These are phyloP conservation scores for Craterocephalus amniculus DNA, from an alignment of 2,797 vertebrate species.

Conservation along the genomic window DNA sequence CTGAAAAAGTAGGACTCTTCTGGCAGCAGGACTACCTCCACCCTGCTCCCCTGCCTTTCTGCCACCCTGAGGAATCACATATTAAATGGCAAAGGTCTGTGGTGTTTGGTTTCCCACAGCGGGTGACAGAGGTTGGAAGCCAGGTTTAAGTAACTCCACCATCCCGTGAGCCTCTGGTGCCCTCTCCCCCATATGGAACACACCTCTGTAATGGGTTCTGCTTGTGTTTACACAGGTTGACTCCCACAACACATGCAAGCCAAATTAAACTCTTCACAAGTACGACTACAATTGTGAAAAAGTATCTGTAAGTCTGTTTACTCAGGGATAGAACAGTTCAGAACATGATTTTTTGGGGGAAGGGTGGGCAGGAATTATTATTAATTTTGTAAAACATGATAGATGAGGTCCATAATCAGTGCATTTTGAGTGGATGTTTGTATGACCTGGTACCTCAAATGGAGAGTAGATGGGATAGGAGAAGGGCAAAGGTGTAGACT, in stretches of 20 bases:
- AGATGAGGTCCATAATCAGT: slow-evolving; percentile 13
- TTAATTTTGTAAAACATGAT: slow-evolving; percentile 15
- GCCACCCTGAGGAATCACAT: slow-evolving; percentile 36
- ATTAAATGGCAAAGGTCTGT: slow-evolving; percentile 80
- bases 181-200: not conserved
- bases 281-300: not conserved
- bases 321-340: not conserved
- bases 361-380: slow-evolving; percentile 1
- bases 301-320: slow-evolving; percentile 1
- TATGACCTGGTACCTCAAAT: slow-evolving; percentile 28
- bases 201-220: not conserved
- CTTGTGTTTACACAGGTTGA: not conserved
- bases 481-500: slow-evolving; percentile 63
- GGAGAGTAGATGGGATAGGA: slow-evolving; percentile 37
- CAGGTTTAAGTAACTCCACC: slow-evolving; percentile 18
- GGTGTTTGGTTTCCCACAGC: slow-evolving; percentile 72
- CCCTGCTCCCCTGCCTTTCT: slow-evolving; percentile 33
- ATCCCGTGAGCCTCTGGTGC: not conserved
- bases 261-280: slow-evolving; percentile 5
- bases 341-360: not conserved
- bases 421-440: slow-evolving; percentile 32
- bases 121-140: slow-evolving; percentile 18
- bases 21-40: slow-evolving; percentile 32
- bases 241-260: not conserved
- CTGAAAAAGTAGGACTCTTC: slow-evolving; percentile 13